Evolutionary conservation across 2,888 invertebrate genomes (phyloP).

Genomic region (Gasteruption jaculator): DNA sequence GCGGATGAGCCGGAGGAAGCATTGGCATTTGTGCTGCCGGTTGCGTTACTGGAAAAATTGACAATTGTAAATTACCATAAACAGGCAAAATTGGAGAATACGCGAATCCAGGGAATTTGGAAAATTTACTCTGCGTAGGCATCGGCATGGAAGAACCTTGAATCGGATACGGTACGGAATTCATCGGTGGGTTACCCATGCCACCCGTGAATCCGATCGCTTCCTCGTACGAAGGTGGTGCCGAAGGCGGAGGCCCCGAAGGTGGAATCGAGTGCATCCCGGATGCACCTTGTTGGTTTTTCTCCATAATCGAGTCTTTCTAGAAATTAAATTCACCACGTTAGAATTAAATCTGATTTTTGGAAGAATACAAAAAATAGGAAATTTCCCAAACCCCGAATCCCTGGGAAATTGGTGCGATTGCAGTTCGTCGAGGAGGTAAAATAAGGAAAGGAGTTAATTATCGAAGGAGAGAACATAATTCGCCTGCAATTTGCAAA

Average conservation of each 20-base stretch:
- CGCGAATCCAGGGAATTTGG: no score
- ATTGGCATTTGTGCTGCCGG: conserved; percentile 25
- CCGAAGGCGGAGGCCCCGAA: conserved; percentile 31
- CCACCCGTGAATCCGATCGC: conserved; percentile 32
- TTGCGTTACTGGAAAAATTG: conserved; percentile 28
- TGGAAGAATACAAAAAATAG: no score
- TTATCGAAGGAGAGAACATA: no score
- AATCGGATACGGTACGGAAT: conserved; percentile 30
- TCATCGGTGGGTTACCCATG: conserved; percentile 19
- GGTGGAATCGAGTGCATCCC: conserved; percentile 19
- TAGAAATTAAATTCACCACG: not conserved
- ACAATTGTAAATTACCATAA: conserved; percentile 14
- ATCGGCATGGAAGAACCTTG: conserved; percentile 23
- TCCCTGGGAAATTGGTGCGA: not conserved
- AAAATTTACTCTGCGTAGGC: conserved; percentile 27
- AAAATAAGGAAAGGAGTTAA: conserved; percentile 2
- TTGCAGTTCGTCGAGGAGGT: not conserved
- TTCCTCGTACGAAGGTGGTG: conserved; percentile 45
- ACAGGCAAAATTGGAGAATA: conserved; percentile 1
- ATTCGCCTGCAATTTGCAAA: not conserved
- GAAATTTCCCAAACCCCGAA: no score
- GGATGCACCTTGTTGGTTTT: conserved; percentile 22
- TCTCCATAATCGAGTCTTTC: conserved; percentile 18
- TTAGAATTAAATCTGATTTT: not conserved
- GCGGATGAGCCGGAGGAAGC: conserved; percentile 18